Evolutionary conservation across 23 tunicate species (phyloP), one percentile per base, ranked within the genome.

Genomic region (Trididemnum miniatum): DNA sequence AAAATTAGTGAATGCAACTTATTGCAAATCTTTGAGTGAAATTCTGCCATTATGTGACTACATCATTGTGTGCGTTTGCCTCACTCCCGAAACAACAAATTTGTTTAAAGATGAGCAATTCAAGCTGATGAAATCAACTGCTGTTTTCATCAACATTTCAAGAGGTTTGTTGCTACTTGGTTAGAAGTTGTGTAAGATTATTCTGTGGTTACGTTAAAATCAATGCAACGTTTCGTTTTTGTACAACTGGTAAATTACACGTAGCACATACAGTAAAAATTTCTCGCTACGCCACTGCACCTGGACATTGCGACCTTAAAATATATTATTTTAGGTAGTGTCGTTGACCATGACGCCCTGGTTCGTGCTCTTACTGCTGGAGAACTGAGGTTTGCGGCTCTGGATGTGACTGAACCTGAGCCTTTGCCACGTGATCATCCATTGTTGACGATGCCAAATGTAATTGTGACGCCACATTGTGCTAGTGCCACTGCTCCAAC

Each of bases 41-140:
- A 93, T 93, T 93, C 66, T 93, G 26, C 98, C 98, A 2, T 44
- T 77, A 1, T 93, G 98, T 77, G 98, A 93, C 57, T 88, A 85
- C 65, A 87, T 93, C 3, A 35, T 93, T 36, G 87, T 93, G 26
- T 24, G 37, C 1, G 84, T 93, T 5, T 49, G 82, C 24, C 65
- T 88, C 4, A 83, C 98, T 40, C 82, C 89, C 25, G 93, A 88
- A 80, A 93, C 98, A 0, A 80, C 15, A 0, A 81, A 84, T 22
- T 72, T 93, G 34, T 67, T 93, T 2, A 89, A 87, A 15, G 83
- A 71, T 35, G 79, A 80, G 35, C 93, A 93, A 57, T 88, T 93
- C 31, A 80, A 88, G 40, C 36, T 88, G 29, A 93, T 93, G 98
- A 93, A 93, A 52, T 23, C 84, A 1, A 52, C 98, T 20, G 87